Evolutionary conservation across 2,888 invertebrate species (phyloP), one percentile per base, ranked within the genome.

Genomic region (Macropis europaea): DNA sequence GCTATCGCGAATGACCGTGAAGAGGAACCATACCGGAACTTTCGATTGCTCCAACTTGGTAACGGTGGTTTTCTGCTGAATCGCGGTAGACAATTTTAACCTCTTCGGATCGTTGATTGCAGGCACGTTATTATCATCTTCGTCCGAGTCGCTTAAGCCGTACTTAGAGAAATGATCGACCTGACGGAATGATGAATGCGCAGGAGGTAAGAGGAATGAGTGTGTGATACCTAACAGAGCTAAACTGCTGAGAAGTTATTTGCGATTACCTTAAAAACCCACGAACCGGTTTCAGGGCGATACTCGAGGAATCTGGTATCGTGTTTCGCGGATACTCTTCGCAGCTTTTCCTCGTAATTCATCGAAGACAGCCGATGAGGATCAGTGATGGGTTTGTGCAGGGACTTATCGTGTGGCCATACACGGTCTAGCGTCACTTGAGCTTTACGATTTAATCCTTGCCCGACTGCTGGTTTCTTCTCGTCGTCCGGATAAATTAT

Each of bases 131-230:
- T 91, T 92, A 30, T 95, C 95, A 2, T 97, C 97, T 64, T 98
- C 98, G 73, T 97, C 97, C 0, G 96, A 96, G 77, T 98, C 98
- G 7, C 94, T 94, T 2, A 97, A 90, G 0, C 97, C 97, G 88
- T 98, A 99, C 86, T 97, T 98, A 13, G 98, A 97, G 90, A 98
- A 98, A 90, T 98, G 98, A 62, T 97, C 95, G 45, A 97, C 96
- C 94, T 70, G 2, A 32, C 4, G n/a, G n/a, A 48, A 38, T 0
- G 6, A 15, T 15, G 4, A 6, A 4, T 15, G 0, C n/a, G 0
- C 6, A n/a, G 2, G 7, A 15, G 7, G 3, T 7, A 38, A n/a
- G 30, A 6, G 13, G 0, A 2, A 6, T 6, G 19, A 32, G 13
- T 13, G 11, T 15, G 1, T 50, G 54, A 61, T 61, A 59, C 61